Percentiles rank a stretch among this genome's conserved stretches.
Evolutionary conservation across 2,797 vertebrate species (phyloP).

Genomic region (Hippoglossus hippoglossus): DNA sequence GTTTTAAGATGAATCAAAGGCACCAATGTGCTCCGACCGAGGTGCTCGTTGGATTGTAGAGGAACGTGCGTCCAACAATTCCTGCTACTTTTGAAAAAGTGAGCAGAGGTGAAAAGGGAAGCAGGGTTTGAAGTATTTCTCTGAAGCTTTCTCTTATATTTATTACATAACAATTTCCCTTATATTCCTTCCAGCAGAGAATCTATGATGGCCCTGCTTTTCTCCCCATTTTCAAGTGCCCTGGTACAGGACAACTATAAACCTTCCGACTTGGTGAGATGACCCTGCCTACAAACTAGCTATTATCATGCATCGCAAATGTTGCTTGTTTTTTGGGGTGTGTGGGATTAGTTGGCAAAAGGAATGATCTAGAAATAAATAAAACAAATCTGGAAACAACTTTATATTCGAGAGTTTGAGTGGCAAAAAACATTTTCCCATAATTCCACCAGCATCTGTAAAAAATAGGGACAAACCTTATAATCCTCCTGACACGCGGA

Average conservation of each 20-base stretch:
- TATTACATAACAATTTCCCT: no score
- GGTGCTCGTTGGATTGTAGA: no score
- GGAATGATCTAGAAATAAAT: background rate
- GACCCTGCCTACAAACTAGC: background rate
- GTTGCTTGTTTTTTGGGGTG: background rate
- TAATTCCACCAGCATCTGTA: background rate
- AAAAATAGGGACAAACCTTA: background rate
- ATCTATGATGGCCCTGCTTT: background rate
- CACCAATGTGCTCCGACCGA: background rate
- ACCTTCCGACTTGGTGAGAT: background rate
- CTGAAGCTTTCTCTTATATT: background rate
- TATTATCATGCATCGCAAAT: background rate
- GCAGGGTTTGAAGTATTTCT: background rate
- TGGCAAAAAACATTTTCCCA: background rate
- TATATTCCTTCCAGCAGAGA: no score
- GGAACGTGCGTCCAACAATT: background rate
- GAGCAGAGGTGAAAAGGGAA: background rate
- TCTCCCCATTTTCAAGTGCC: no score
- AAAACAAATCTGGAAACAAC: background rate
- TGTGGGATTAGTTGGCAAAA: background rate
- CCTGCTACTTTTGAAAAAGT: background rate
- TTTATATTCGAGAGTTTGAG: background rate
- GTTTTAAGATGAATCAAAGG: background rate
- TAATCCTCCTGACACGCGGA: constrained; percentile 22
- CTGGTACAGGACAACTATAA: background rate